Percentiles rank a stretch among this genome's conserved stretches.
phyloP scores from a whole-genome alignment of 30 jellyfish, hydroid and myxozoan species.

The Kudoa iwatai region DNA sequence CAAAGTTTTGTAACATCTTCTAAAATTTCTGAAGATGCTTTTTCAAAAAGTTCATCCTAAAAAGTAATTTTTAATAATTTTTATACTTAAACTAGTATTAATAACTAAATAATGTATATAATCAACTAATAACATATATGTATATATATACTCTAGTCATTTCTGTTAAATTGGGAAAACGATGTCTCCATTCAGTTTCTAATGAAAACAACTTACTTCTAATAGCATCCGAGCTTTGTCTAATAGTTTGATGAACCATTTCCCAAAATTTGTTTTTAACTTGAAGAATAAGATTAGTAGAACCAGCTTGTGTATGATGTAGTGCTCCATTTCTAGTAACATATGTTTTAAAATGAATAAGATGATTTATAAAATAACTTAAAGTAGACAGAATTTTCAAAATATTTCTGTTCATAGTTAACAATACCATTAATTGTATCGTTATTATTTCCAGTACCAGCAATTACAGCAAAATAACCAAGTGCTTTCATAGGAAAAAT shows the following conservation, averaged over 20 bases:
- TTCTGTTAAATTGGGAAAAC: constrained; percentile 44
- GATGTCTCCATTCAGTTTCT: constrained; percentile 79
- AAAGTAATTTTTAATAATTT: not conserved
- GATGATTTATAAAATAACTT: too few relatives aligned
- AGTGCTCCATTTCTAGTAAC: constrained; percentile 27
- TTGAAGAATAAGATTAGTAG: constrained; percentile 57
- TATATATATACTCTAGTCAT: constrained; percentile 23
- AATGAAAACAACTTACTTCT: constrained; percentile 46
- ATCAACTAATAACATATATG: not conserved
- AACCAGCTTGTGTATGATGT: constrained; percentile 60
- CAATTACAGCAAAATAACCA: constrained; percentile 80
- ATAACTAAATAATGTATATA: too few relatives aligned
- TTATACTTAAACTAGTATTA: too few relatives aligned
- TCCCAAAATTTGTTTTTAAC: constrained; percentile 78
- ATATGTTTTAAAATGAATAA: too few relatives aligned
- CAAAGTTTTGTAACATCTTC: constrained; percentile 58
- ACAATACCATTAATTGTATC: constrained; percentile 28
- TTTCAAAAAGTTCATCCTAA: constrained; percentile 72
- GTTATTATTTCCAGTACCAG: constrained; percentile 53
- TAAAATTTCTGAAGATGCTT: constrained; percentile 70
- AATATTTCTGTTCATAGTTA: constrained; percentile 55
- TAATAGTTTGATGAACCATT: constrained; percentile 68
- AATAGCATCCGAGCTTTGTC: constrained; percentile 45
- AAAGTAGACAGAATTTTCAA: constrained; percentile 27
- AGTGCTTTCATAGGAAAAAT: constrained; percentile 85